These are phyloP conservation scores for Vesta saturnalis DNA, from an alignment of 2,888 invertebrate genomes.

Conservation along the genomic window DNA sequence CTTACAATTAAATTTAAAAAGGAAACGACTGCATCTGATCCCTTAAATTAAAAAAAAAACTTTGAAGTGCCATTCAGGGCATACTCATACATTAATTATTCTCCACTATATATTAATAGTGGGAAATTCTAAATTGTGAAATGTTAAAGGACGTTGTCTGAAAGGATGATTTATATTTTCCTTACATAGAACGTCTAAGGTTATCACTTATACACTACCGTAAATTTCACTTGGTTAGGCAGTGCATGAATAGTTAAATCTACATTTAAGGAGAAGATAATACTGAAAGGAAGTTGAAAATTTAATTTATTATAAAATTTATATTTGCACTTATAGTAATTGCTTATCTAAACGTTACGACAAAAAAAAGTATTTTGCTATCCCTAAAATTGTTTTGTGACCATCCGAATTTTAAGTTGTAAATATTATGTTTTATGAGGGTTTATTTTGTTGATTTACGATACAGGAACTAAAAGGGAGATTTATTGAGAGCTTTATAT, in stretches of 20 bases:
- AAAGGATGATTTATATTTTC: conserved; percentile 14
- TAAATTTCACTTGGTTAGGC: conserved; percentile 12
- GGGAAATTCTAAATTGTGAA: background rate
- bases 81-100: conserved; percentile 5
- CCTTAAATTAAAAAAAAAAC: background rate
- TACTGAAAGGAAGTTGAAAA: background rate
- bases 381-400: background rate
- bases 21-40: background rate
- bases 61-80: too few relatives aligned
- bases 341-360: background rate
- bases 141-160: conserved; percentile 8
- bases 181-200: conserved; percentile 11
- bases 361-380: too few relatives aligned
- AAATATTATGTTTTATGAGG: background rate
- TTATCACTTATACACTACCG: conserved; percentile 10
- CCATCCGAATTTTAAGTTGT: background rate
- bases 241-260: conserved; percentile 1
- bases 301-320: conserved; percentile 1
- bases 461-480: background rate
- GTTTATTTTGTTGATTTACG: background rate
- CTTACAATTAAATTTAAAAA: too few relatives aligned
- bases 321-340: background rate
- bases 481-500: background rate
- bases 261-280: conserved; percentile 1
- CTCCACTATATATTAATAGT: background rate